Evolutionary conservation across 2,888 invertebrate species (phyloP).

Genomic region (Pegoplata infirma): DNA sequence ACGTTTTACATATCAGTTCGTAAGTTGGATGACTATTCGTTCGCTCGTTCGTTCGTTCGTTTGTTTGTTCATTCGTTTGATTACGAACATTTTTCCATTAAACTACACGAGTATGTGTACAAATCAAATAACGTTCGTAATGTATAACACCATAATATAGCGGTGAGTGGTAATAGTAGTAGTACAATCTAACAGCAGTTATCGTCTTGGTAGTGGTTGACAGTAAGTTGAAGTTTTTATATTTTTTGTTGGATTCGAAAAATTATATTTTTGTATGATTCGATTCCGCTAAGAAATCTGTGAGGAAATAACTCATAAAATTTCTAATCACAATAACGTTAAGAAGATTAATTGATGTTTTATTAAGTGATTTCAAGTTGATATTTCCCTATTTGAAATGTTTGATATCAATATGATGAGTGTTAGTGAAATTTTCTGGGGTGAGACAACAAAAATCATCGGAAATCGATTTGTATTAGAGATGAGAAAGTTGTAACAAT

Average conservation of each 20-base stretch:
- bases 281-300: slow-evolving; percentile 39
- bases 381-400: slow-evolving; percentile 28
- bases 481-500: too few relatives aligned
- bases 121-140: slow-evolving; percentile 1
- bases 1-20: slow-evolving; percentile 13
- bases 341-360: slow-evolving; percentile 12
- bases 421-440: too few relatives aligned
- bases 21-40: not conserved
- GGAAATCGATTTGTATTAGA: too few relatives aligned
- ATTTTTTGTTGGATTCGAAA: not conserved
- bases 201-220: too few relatives aligned
- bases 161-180: not conserved
- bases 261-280: too few relatives aligned
- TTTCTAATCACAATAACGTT: slow-evolving; percentile 11
- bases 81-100: slow-evolving; percentile 43
- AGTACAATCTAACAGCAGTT: too few relatives aligned
- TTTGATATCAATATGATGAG: too few relatives aligned
- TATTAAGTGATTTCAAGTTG: slow-evolving; percentile 25
- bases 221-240: too few relatives aligned
- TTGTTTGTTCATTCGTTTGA: slow-evolving; percentile 34
- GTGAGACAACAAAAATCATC: too few relatives aligned
- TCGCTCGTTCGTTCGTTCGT: slow-evolving; percentile 26
- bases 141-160: slow-evolving; percentile 1
- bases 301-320: slow-evolving; percentile 23
- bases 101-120: not conserved